A percentile compares a stretch with the other conserved stretches of the same genome.
Conservation (phyloP, 2,888 invertebrate species). For the Epistrophe grossulariae region DNA sequence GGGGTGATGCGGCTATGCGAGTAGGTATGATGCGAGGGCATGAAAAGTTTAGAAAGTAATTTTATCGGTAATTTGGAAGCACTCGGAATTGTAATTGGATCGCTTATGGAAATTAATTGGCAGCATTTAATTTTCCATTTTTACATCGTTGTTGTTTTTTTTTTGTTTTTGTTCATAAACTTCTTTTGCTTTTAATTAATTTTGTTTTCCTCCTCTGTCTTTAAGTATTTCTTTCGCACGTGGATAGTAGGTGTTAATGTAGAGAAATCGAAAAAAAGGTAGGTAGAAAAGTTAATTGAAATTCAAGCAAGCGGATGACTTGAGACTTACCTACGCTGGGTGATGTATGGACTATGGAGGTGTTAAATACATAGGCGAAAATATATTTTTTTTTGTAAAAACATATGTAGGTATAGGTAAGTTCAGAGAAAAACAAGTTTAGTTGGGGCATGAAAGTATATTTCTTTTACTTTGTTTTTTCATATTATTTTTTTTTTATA, state of each 20-base stretch:
- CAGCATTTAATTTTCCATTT: slow-evolving; percentile 73
- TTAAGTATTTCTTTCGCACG: slow-evolving; percentile 34
- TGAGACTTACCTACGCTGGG: slow-evolving; percentile 18
- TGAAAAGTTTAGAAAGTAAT: slow-evolving; percentile 69
- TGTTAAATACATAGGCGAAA: slow-evolving; percentile 6
- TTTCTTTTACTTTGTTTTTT: background rate
- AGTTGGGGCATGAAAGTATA: background rate
- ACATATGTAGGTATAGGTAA: background rate
- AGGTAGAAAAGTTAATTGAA: slow-evolving; percentile 43
- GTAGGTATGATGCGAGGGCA: background rate
- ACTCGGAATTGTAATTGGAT: slow-evolving; percentile 74
- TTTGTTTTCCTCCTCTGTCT: slow-evolving; percentile 20
- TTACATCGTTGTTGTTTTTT: slow-evolving; percentile 17
- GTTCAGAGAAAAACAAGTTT: background rate
- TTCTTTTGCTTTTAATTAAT: slow-evolving; percentile 59
- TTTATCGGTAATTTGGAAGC: slow-evolving; percentile 75
- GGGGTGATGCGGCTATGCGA: background rate
- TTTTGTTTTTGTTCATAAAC: background rate
- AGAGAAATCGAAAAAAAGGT: background rate
- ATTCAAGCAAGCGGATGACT: slow-evolving; percentile 29
- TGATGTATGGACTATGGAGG: slow-evolving; percentile 1
- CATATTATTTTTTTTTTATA: background rate
- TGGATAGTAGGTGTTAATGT: slow-evolving; percentile 43
- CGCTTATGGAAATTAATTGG: slow-evolving; percentile 75
- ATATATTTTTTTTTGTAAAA: background rate